Conservation (phyloP, 1,140 invertebrate species). For the Ceratoteleas bidentatus region DNA sequence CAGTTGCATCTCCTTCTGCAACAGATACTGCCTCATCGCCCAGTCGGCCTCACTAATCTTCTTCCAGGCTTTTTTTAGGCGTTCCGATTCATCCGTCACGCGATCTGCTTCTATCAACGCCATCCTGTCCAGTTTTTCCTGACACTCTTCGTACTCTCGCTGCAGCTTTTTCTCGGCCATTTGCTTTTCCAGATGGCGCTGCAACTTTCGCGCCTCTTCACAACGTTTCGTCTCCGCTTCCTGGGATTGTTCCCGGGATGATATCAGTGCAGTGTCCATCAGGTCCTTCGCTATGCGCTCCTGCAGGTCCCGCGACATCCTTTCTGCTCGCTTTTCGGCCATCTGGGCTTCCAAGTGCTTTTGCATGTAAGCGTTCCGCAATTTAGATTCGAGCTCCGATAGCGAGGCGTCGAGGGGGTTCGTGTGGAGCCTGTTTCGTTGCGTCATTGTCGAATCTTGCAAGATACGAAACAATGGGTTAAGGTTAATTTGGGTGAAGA, state of each 20-base stretch:
- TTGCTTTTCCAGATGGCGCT: slow-evolving; percentile 61
- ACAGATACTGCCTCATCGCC: slow-evolving; percentile 46
- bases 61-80: slow-evolving; percentile 3
- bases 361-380: slow-evolving; percentile 71
- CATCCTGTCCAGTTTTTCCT: slow-evolving; percentile 61
- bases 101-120: slow-evolving; percentile 63
- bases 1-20: slow-evolving; percentile 57
- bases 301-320: slow-evolving; percentile 46
- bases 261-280: slow-evolving; percentile 13
- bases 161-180: slow-evolving; percentile 57
- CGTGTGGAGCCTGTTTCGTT: slow-evolving; percentile 11
- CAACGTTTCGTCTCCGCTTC: neutral
- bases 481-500: too few relatives aligned
- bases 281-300: slow-evolving; percentile 44
- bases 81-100: slow-evolving; percentile 59
- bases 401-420: slow-evolving; percentile 51
- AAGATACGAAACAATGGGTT: slow-evolving; percentile 4
- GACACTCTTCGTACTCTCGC: slow-evolving; percentile 25
- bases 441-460: slow-evolving; percentile 32
- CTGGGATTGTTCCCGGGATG: slow-evolving; percentile 14
- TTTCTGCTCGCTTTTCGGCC: slow-evolving; percentile 58
- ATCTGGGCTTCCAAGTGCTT: slow-evolving; percentile 71
- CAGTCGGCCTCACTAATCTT: slow-evolving; percentile 50
- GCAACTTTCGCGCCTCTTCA: slow-evolving; percentile 43
- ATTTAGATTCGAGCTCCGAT: slow-evolving; percentile 62